These are phyloP conservation scores for Drosophila neocordata DNA, from an alignment of 1,140 invertebrate species.

Conservation along the genomic window DNA sequence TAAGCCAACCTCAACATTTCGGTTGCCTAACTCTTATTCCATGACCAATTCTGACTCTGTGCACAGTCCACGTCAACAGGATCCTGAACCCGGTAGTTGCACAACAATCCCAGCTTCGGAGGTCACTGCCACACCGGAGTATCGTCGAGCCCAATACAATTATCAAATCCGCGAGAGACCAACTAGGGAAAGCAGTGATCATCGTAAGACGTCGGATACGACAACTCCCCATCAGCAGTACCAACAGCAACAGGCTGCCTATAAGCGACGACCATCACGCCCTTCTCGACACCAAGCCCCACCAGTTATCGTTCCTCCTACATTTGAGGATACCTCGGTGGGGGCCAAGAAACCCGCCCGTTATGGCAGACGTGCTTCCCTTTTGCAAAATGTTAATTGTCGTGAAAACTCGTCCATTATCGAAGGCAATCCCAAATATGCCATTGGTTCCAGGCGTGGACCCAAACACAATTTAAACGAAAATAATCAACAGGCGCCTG, in stretches of 20 bases:
- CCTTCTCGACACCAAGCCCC: slow-evolving; percentile 47
- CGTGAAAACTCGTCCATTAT: slow-evolving; percentile 73
- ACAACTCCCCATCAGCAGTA: slow-evolving; percentile 39
- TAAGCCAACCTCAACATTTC: slow-evolving; percentile 78
- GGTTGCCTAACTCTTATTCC: slow-evolving; percentile 52
- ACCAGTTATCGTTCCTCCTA: slow-evolving; percentile 17
- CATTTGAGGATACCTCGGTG: slow-evolving; percentile 53
- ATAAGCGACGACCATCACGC: slow-evolving; percentile 55
- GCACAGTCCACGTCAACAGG: slow-evolving; percentile 16
- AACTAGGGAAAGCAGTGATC: slow-evolving; percentile 26
- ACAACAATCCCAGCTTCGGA: slow-evolving; percentile 52
- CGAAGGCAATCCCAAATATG: slow-evolving; percentile 79
- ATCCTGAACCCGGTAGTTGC: slow-evolving; percentile 28
- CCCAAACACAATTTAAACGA: slow-evolving; percentile 46
- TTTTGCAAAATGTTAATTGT: slow-evolving; percentile 65
- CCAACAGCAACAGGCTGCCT: slow-evolving; percentile 25
- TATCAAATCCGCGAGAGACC: slow-evolving; percentile 68
- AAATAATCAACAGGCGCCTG: slow-evolving; percentile 19
- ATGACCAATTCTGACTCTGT: slow-evolving; percentile 1
- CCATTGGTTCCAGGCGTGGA: slow-evolving; percentile 44
- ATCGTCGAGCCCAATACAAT: slow-evolving; percentile 70
- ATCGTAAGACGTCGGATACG: slow-evolving; percentile 64
- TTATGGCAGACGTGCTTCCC: slow-evolving; percentile 72
- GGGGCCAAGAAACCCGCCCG: slow-evolving; percentile 58
- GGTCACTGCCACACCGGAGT: slow-evolving; percentile 70